These are phyloP conservation scores for Epizoanthus stellaris DNA, from an alignment of 92 coral and sea anemone species.

Conservation along the genomic window DNA sequence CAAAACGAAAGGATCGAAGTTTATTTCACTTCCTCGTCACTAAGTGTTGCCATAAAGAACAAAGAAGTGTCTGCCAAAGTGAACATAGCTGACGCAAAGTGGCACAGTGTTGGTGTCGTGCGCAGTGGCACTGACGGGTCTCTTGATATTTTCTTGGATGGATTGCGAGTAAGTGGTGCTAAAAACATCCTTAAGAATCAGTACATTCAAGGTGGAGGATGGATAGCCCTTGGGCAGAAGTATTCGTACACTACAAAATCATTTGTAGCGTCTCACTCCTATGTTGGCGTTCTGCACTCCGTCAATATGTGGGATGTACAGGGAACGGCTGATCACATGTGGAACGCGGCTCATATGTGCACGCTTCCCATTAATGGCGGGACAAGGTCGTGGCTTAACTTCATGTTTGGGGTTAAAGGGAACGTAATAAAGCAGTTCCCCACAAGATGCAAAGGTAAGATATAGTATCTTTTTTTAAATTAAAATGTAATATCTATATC, in stretches of 20 bases:
- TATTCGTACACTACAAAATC: constrained; percentile 31
- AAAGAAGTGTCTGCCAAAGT: constrained; percentile 39
- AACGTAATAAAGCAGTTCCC: constrained; percentile 52
- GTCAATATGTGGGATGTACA: constrained; percentile 62
- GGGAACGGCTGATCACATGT: constrained; percentile 59
- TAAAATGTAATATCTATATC: too few relatives aligned
- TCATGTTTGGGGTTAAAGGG: constrained; percentile 54
- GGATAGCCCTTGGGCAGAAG: constrained; percentile 59
- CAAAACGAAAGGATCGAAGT: constrained; percentile 48
- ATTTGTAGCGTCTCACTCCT: constrained; percentile 28
- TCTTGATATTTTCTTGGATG: constrained; percentile 48
- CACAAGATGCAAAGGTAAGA: constrained; percentile 60
- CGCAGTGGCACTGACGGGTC: constrained; percentile 38
- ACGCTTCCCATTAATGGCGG: constrained; percentile 65
- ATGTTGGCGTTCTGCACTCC: constrained; percentile 59
- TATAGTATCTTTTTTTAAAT: background rate
- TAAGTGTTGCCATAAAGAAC: constrained; percentile 44
- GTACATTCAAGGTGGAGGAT: constrained; percentile 58
- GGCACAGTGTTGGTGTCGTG: constrained; percentile 66
- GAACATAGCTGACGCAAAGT: constrained; percentile 51
- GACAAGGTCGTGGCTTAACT: constrained; percentile 56
- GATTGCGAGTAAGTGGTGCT: background rate
- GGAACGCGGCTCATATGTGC: constrained; percentile 72
- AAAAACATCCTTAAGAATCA: background rate
- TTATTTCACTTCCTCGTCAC: constrained; percentile 40